Percentiles rank a stretch among this genome's conserved stretches.
Conservation (phyloP, 2,888 invertebrate genomes). For the Amblyjoppa proteus region DNA sequence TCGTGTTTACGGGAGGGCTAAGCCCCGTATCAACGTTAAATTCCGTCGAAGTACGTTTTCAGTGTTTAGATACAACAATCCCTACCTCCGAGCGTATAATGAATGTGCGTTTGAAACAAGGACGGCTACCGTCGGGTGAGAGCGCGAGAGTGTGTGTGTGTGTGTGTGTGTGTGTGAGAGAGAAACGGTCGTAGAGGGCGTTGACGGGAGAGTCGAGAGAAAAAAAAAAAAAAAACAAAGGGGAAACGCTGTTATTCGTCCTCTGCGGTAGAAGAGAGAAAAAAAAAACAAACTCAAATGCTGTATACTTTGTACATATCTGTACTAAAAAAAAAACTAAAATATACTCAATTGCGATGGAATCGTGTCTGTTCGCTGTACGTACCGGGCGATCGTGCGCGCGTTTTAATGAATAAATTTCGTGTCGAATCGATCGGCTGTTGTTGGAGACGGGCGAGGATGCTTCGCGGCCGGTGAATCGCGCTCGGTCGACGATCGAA, state of each 20-base stretch:
- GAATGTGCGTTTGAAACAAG: neutral
- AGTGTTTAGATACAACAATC: neutral
- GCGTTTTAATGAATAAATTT: constrained; percentile 46
- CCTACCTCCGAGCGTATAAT: constrained; percentile 51
- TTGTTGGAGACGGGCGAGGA: constrained; percentile 24
- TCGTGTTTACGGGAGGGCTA: neutral
- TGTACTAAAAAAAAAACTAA: constrained; percentile 70
- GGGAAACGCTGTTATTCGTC: constrained; percentile 63
- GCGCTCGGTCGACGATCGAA: neutral
- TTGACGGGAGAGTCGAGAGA: constrained; percentile 28
- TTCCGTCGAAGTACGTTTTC: neutral
- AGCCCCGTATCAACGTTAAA: constrained; percentile 3
- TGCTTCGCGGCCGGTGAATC: neutral
- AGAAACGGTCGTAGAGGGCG: neutral
- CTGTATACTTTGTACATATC: constrained; percentile 79
- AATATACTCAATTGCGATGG: constrained; percentile 60
- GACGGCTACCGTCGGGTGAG: neutral
- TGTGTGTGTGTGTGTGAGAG: too few relatives aligned
- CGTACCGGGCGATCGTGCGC: neutral
- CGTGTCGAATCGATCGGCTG: constrained; percentile 43
- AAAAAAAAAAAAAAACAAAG: constrained; percentile 19
- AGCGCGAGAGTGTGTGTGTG: neutral
- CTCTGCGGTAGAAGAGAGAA: constrained; percentile 68
- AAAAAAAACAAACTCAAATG: constrained; percentile 31
- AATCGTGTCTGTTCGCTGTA: constrained; percentile 66